Conservation (phyloP, 2,797 vertebrate species). For the Bradypodion ventrale region DNA sequence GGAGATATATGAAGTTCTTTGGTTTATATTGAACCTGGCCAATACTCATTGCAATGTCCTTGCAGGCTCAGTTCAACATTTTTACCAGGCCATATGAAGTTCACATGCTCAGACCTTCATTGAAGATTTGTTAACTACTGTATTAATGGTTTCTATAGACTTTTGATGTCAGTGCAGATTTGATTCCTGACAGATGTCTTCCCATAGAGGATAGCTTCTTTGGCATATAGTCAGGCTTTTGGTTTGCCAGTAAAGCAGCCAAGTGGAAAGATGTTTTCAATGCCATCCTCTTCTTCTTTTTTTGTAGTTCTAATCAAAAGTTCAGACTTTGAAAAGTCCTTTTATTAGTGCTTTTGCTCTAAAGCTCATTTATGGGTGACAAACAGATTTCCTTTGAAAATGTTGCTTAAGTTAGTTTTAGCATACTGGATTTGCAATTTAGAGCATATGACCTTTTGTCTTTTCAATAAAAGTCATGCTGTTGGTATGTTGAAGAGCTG, state of each 20-base stretch:
- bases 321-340: constrained; percentile 46
- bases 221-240: constrained; percentile 7
- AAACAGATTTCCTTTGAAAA: constrained; percentile 57
- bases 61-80: constrained; percentile 5
- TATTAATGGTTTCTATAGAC: constrained; percentile 27
- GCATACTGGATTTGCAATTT: constrained; percentile 57
- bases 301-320: not conserved
- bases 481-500: constrained; percentile 52
- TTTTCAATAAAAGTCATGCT: constrained; percentile 33
- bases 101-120: constrained; percentile 15
- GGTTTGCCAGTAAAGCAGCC: constrained; percentile 35
- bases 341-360: constrained; percentile 37
- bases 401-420: constrained; percentile 7
- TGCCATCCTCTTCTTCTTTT: not conserved
- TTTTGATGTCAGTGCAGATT: constrained; percentile 45
- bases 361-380: constrained; percentile 50
- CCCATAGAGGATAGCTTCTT: constrained; percentile 36
- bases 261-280: constrained; percentile 31
- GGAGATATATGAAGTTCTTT: not conserved
- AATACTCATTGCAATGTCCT: not conserved
- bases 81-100: not conserved
- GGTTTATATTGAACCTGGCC: not conserved
- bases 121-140: constrained; percentile 26
- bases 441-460: constrained; percentile 52
- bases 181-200: constrained; percentile 16